phyloP scores from a whole-genome alignment of 2,113 vertebrate genomes.

The Dasyornis broadbenti region DNA sequence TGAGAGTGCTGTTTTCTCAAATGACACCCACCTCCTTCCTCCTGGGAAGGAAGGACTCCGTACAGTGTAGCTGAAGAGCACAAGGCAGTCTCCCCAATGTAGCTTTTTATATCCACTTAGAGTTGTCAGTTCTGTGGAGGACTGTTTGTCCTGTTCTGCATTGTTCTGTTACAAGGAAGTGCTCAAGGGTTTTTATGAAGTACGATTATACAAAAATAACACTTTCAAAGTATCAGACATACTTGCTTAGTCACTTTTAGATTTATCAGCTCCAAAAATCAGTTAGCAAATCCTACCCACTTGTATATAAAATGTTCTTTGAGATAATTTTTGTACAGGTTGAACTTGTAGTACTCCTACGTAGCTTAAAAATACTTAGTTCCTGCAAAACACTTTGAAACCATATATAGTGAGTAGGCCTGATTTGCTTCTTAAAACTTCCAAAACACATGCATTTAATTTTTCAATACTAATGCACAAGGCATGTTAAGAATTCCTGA shows the following conservation, averaged over 20 bases:
- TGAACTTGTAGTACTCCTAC: conserved; percentile 11
- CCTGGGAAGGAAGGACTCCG: not conserved
- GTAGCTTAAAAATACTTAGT: not conserved
- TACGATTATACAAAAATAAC: not conserved
- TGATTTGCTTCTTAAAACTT: not conserved
- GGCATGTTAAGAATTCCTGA: not conserved
- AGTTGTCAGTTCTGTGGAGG: not conserved
- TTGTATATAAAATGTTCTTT: not conserved
- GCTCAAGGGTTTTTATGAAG: not conserved
- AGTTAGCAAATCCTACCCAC: not conserved
- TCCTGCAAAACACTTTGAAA: not conserved
- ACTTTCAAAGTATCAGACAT: not conserved
- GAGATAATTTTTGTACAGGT: not conserved
- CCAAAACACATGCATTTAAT: not conserved
- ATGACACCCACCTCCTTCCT: not conserved
- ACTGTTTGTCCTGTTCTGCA: not conserved
- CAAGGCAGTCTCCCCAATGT: not conserved
- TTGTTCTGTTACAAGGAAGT: not conserved
- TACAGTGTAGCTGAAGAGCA: not conserved
- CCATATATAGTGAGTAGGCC: not conserved
- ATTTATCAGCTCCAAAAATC: not conserved
- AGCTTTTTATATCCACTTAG: not conserved
- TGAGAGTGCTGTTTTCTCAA: not conserved
- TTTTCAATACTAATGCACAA: not conserved
- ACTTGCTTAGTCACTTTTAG: not conserved